Evolutionary conservation across 1,140 invertebrate species (phyloP), one percentile per base, ranked within the genome.

Genomic region (Dreissena polymorpha): DNA sequence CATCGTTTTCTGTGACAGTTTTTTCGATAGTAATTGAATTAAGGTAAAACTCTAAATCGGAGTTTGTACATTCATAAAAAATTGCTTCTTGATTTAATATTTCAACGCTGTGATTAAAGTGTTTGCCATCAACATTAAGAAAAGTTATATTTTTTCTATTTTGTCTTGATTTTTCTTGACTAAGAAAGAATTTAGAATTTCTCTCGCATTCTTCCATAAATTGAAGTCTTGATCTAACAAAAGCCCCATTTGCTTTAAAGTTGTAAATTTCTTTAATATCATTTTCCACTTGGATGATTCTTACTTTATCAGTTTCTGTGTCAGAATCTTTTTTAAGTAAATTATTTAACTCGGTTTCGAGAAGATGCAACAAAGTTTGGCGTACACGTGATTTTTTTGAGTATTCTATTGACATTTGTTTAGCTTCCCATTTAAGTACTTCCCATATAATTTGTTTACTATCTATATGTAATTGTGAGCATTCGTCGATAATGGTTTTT

Each of bases 101-200:
- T 10, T 55, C 12, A 5, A 53, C 14, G 49, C 10, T 55, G 5
- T 10, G 27, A 10, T 21, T 49, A 27, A 1, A 51, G 3, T 21
- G 6, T 70, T 18, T 68, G 51, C 72, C 16, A n/a, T 64, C 49
- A 29, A 53, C 23, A 10, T 29, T 51, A 18, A 60, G 55, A 39
- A 1, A 29, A 21, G 23, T 71, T 63, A 77, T 71, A 10, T 27
- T 27, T 72, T 77, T 84, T 27, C 21, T 70, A 0, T 51, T 51
- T 29, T 14, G 71, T 70, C 77, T 77, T 64, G 67, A 23, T 16
- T 71, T 70, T 71, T 84, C 65, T 13, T 71, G 16, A 55, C 69
- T 67, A 57, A 57, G 73, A 63, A 84, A 84, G 12, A 76, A 83
- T 51, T 16, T 57, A 18, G 25, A n/a, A n/a, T 57, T 25, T 63